Evolutionary conservation across 2,888 invertebrate species (phyloP), one percentile per base, ranked within the genome.

Genomic region (Drosophila silvestris): DNA sequence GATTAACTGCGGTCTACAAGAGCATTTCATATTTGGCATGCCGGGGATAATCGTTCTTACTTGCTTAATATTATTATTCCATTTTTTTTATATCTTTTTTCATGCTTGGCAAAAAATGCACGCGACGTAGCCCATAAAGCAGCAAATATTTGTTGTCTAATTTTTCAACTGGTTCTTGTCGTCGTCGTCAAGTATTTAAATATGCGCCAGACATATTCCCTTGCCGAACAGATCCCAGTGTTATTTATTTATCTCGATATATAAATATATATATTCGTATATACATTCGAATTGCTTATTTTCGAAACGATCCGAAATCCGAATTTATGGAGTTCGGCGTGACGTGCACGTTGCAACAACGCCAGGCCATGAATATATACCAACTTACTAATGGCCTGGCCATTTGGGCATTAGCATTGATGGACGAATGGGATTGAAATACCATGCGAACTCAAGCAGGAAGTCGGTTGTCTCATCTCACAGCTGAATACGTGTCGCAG

Each of bases 101-200:
- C 32, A 58, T 37, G 54, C 32, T 57, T 57, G 47, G 16, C 47
- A 67, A 68, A 61, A 70, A 78, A 83, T 90, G 76, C 85, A 82
- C 83, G 81, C 85, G 85, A 88, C 90, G 85, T 75, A 47, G 73
- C 58, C 78, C 80, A 76, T 76, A 83, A 82, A 79, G 53, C 68
- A 81, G 72, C 69, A 74, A 70, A 69, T 65, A 56, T 59, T 52
- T 74, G 62, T 62, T 79, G 83, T 72, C 81, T 77, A 88, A 85
- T 88, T 81, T 77, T 75, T 78, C 73, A 88, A 82, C 85, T 84
- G 78, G 85, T 89, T 89, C 70, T 65, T n/a, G 58, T n/a, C 61
- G 33, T 16, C 12, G 37, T 28, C 44, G 58, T 30, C 53, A 50
- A 35, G 53, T 66, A 65, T 80, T 73, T 84, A 74, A 81, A 85